Evolutionary conservation across 64 coral and sea anemone species (phyloP).

Genomic region (Anthopleura sola): DNA sequence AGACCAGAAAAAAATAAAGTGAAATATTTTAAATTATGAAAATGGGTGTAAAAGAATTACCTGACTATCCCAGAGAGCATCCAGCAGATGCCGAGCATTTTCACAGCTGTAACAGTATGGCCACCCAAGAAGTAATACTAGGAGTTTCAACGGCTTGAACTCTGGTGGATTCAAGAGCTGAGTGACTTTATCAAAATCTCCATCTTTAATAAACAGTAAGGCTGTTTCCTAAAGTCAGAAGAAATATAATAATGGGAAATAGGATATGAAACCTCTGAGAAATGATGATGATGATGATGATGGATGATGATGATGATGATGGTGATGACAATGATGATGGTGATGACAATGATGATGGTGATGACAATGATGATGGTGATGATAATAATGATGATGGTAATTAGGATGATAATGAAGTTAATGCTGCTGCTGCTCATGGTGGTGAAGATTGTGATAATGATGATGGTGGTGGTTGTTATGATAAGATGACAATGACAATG

Average conservation of each 20-base stretch:
- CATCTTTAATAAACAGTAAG: slow-evolving; percentile 82
- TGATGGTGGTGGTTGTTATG: too few relatives aligned
- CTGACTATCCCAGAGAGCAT: slow-evolving; percentile 74
- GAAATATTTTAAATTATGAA: too few relatives aligned
- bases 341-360: too few relatives aligned
- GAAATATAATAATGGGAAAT: too few relatives aligned
- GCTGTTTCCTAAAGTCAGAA: slow-evolving; percentile 84
- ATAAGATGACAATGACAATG: too few relatives aligned
- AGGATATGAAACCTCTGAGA: too few relatives aligned
- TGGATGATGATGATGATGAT: background rate
- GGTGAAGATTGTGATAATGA: too few relatives aligned
- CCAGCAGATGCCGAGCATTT: slow-evolving; percentile 79
- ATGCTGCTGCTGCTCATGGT: too few relatives aligned
- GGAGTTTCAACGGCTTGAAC: slow-evolving; percentile 67
- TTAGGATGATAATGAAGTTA: too few relatives aligned
- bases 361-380: background rate
- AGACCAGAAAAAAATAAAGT: too few relatives aligned
- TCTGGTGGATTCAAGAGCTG: slow-evolving; percentile 75
- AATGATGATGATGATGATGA: background rate
- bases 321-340: too few relatives aligned
- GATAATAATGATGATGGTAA: too few relatives aligned
- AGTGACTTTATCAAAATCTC: slow-evolving; percentile 64
- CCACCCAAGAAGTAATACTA: slow-evolving; percentile 92
- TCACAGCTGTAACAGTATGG: slow-evolving; percentile 93
- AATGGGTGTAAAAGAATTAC: slow-evolving; percentile 15